Percentiles rank a stretch among this genome's conserved stretches.
These are phyloP conservation scores for Phoxinus phoxinus DNA, from an alignment of 2,113 vertebrate species.

Conservation along the genomic window DNA sequence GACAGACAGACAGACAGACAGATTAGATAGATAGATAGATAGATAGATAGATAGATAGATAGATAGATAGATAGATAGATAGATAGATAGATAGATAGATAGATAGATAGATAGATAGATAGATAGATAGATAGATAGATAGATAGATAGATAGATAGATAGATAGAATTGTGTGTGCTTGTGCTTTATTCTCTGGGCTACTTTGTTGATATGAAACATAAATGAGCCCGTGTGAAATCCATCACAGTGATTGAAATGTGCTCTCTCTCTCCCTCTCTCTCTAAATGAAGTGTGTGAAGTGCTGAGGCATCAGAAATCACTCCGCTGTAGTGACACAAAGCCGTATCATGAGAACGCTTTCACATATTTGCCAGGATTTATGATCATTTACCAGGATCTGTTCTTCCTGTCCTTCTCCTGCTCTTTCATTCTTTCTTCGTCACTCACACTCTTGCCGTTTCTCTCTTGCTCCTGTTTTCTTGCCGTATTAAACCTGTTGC, in stretches of 20 bases:
- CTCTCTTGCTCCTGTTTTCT: not conserved
- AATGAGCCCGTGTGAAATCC: conserved; percentile 25
- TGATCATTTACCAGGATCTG: conserved; percentile 1
- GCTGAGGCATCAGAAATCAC: conserved; percentile 75
- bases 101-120: not conserved
- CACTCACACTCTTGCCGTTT: not conserved
- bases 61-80: not conserved
- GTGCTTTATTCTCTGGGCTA: not conserved
- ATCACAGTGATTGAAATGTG: conserved; percentile 31
- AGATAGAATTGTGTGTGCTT: not conserved
- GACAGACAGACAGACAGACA: no score
- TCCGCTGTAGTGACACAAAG: conserved; percentile 54
- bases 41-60: not conserved
- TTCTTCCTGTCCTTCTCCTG: not conserved
- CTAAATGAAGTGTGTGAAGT: conserved; percentile 50
- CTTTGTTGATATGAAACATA: conserved; percentile 26
- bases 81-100: not conserved
- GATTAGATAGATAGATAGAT: not conserved
- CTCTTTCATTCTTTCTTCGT: not conserved
- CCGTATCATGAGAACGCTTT: conserved; percentile 52
- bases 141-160: not conserved
- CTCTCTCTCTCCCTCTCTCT: not conserved
- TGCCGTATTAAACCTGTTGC: not conserved
- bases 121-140: not conserved
- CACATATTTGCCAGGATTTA: conserved; percentile 48